These are phyloP conservation scores for Paratilapia polleni DNA, from an alignment of 2,113 vertebrate genomes.

Conservation along the genomic window DNA sequence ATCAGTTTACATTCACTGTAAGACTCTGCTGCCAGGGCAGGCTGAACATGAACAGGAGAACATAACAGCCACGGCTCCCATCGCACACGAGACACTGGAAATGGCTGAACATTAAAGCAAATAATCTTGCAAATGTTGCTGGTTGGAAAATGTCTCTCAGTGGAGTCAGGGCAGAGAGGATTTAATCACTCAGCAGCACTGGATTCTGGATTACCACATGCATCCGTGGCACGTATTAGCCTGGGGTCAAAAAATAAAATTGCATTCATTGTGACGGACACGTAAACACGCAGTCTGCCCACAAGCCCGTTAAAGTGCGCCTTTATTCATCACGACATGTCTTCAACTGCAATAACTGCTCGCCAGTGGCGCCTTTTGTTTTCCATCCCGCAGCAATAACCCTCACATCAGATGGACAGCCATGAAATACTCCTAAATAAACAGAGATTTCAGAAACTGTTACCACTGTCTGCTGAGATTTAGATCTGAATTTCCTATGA, in stretches of 20 bases:
- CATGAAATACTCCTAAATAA: slow-evolving; percentile 34
- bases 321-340: slow-evolving; percentile 29
- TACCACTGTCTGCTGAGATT: slow-evolving; percentile 23
- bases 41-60: slow-evolving; percentile 9
- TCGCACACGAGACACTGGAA: slow-evolving; percentile 50
- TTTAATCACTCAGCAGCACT: slow-evolving; percentile 20
- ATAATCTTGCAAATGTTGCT: slow-evolving; percentile 38
- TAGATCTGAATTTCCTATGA: neutral
- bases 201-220: slow-evolving; percentile 44
- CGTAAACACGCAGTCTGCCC: slow-evolving; percentile 59
- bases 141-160: slow-evolving; percentile 63
- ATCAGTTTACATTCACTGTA: slow-evolving; percentile 64
- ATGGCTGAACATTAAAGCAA: slow-evolving; percentile 17
- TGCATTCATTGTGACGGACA: slow-evolving; percentile 39
- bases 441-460: slow-evolving; percentile 42
- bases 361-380: slow-evolving; percentile 69
- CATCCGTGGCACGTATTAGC: slow-evolving; percentile 37
- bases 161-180: slow-evolving; percentile 26
- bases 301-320: slow-evolving; percentile 32
- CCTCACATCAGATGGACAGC: slow-evolving; percentile 30
- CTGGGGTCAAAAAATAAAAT: slow-evolving; percentile 12
- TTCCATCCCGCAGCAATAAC: slow-evolving; percentile 61
- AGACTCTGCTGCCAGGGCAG: slow-evolving; percentile 13
- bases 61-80: neutral
- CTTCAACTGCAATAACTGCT: slow-evolving; percentile 21